phyloP scores from a whole-genome alignment of 2,888 invertebrate species.

The Leucoptera coffeella region DNA sequence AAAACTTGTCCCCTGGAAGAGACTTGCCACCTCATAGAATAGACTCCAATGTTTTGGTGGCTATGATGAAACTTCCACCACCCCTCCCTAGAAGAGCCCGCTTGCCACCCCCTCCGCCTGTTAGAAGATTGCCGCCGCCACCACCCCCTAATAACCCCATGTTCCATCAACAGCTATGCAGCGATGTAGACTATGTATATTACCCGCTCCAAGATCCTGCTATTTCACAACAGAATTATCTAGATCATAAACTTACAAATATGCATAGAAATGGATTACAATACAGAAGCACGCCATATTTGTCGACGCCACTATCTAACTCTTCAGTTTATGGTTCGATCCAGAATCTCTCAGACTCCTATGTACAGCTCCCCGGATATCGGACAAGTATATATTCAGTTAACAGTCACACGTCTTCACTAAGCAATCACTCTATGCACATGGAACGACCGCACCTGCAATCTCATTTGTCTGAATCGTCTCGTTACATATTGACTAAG shows the following conservation, averaged over 20 bases:
- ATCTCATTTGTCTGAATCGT: constrained; percentile 38
- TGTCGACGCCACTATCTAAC: constrained; percentile 60
- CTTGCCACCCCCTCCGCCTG: constrained; percentile 63
- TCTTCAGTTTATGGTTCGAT: constrained; percentile 72
- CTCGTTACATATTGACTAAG: constrained; percentile 62
- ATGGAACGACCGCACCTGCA: constrained; percentile 64
- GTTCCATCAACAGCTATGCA: constrained; percentile 84
- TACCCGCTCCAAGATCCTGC: constrained; percentile 87
- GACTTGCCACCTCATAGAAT: constrained; percentile 20
- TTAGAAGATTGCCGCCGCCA: constrained; percentile 60
- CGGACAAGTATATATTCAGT: constrained; percentile 61
- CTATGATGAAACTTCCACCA: constrained; percentile 58
- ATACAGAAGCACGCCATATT: constrained; percentile 77
- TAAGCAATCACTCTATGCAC: constrained; percentile 58
- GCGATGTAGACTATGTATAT: constrained; percentile 88
- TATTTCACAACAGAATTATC: constrained; percentile 84
- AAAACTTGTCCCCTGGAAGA: constrained; percentile 39
- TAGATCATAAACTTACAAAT: constrained; percentile 78
- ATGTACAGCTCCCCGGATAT: constrained; percentile 60
- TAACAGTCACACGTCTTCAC: constrained; percentile 42
- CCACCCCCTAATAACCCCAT: constrained; percentile 79
- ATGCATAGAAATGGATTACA: constrained; percentile 67
- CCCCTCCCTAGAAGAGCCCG: constrained; percentile 53
- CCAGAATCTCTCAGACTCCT: constrained; percentile 72
- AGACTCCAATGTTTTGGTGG: constrained; percentile 48